Evolutionary conservation across 2,888 invertebrate genomes (phyloP), one percentile per base, ranked within the genome.

Genomic region (Phragmatobia fuliginosa): DNA sequence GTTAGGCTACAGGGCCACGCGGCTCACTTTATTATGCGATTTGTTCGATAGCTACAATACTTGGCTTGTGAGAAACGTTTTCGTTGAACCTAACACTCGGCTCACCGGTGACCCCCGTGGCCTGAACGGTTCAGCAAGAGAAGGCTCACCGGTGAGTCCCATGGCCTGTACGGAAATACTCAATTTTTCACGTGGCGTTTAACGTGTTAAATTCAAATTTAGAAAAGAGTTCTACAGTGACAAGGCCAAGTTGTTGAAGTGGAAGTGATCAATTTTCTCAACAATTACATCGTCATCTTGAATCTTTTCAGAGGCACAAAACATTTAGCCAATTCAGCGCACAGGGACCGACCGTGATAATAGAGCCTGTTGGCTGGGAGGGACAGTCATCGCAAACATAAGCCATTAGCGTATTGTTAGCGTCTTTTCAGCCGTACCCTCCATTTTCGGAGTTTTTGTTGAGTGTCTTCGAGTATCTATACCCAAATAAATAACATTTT

Each of bases 291-390:
- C 91, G 92, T 94, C 93, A 92, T 94, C 92, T 92, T 88, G 88
- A 92, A 92, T 92, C 92, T 94, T 94, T 94, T 93, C 91, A 90
- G 88, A 85, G 87, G 89, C 90, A 93, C 93, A 94, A 94, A 93
- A 93, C 92, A 94, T 94, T 94, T 92, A 93, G 93, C 92, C 93
- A 94, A 94, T 94, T 93, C 94, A 94, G 91, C 91, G 91, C 90
- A 90, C 92, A 89, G 89, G 88, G 88, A 85, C 87, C 88, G 86
- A 83, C 87, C 87, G 88, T 87, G 90, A 94, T 94, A 94, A 94
- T 92, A 91, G 90, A 91, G 90, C 91, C 90, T 90, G 92, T 92
- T 90, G 92, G 90, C 91, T 88, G 90, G 88, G 88, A 90, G 89
- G 93, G 92, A 90, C 92, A 90, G 90, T 91, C 90, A 91, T 91